phyloP scores from a whole-genome alignment of 92 coral and sea anemone genomes.

The Porites cylindrica region DNA sequence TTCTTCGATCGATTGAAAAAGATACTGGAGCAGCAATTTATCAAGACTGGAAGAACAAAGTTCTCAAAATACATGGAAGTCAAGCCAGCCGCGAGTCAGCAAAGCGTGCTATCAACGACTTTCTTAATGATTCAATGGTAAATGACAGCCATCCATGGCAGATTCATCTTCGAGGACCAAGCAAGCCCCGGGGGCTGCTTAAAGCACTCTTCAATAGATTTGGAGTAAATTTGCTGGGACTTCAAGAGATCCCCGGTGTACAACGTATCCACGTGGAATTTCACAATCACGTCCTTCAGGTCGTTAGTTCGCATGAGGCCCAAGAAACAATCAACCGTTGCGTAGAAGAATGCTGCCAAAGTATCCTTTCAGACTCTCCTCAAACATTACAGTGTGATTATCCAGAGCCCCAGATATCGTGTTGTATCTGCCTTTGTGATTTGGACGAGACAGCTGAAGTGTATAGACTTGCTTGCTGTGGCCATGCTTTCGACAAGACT shows the following conservation, averaged over 20 bases:
- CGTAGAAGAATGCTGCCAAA: conserved; percentile 47
- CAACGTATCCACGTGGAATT: conserved; percentile 47
- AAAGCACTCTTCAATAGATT: conserved; percentile 49
- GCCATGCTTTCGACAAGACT: conserved; percentile 81
- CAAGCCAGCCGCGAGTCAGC: conserved; percentile 54
- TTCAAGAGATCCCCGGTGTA: conserved; percentile 57
- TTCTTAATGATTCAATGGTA: conserved; percentile 35
- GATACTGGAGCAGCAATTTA: conserved; percentile 51
- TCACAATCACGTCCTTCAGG: conserved; percentile 44
- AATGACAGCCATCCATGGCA: conserved; percentile 44
- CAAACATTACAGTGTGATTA: conserved; percentile 3
- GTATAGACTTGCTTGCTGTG: conserved; percentile 87
- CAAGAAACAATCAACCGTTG: conserved; percentile 26
- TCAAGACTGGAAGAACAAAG: conserved; percentile 54
- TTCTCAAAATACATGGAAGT: conserved; percentile 55
- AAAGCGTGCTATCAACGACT: conserved; percentile 42
- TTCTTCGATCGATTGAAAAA: conserved; percentile 39
- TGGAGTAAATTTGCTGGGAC: conserved; percentile 59
- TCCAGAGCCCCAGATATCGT: conserved; percentile 23
- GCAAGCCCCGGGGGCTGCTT: conserved; percentile 72
- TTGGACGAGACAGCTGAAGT: conserved; percentile 54
- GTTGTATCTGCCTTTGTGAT: conserved; percentile 84
- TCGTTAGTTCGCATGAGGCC: conserved; percentile 66
- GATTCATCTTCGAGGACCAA: conserved; percentile 60
- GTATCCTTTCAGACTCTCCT: conserved; percentile 39